Evolutionary conservation across 2,797 vertebrate genomes (phyloP).

Genomic region (Danio choprae): DNA sequence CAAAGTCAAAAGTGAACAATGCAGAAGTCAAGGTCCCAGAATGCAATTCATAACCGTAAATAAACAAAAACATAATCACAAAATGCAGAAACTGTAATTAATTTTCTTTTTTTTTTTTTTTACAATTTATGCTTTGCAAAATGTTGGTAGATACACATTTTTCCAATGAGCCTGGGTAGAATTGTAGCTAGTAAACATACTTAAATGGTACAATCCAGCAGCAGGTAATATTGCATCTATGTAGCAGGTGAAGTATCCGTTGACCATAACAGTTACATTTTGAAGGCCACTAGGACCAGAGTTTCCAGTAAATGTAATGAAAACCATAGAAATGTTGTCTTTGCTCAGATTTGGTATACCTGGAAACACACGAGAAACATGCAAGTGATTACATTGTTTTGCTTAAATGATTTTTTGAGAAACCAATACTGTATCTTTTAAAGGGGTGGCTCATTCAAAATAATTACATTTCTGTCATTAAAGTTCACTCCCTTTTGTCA

Average conservation of each 20-base stretch:
- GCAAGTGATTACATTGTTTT: neutral
- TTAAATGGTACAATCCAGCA: conserved; percentile 64
- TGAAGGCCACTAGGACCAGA: conserved; percentile 65
- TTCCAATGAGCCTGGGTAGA: too few species aligned
- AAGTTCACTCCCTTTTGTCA: too few species aligned
- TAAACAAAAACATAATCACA: too few species aligned
- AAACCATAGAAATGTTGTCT: conserved; percentile 60
- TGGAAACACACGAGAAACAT: conserved; percentile 35
- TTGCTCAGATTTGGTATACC: conserved; percentile 54
- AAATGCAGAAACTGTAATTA: too few species aligned
- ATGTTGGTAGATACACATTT: too few species aligned
- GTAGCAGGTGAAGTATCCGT: conserved; percentile 67
- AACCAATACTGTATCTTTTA: neutral
- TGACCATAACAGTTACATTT: conserved; percentile 58
- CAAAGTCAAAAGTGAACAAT: too few species aligned
- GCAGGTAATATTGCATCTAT: conserved; percentile 58
- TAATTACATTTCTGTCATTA: too few species aligned
- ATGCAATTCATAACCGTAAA: too few species aligned
- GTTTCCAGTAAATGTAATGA: conserved; percentile 60
- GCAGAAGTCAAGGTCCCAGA: too few species aligned
- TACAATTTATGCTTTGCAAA: too few species aligned
- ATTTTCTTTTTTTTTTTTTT: too few species aligned
- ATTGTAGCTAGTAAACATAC: conserved; percentile 59
- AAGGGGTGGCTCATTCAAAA: too few species aligned
- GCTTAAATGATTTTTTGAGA: neutral